phyloP scores from a whole-genome alignment of 2,113 vertebrate species.

The Poicephalus meyeri region DNA sequence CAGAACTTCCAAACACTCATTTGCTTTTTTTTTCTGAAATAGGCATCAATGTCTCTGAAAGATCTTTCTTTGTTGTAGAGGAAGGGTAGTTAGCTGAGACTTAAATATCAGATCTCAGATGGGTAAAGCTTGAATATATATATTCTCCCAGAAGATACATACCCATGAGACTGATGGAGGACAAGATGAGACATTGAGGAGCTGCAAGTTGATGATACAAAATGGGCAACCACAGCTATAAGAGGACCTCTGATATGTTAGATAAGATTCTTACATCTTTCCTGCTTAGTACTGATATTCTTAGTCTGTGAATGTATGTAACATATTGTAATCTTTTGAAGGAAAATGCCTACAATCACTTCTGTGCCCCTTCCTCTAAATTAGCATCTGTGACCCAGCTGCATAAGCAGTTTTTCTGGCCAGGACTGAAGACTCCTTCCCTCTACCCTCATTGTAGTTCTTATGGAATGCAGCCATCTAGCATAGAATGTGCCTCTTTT shows the following conservation, averaged over 20 bases:
- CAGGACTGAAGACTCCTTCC: background rate
- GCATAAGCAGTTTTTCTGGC: conserved; percentile 7
- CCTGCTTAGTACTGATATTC: background rate
- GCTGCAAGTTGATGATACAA: background rate
- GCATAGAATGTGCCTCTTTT: background rate
- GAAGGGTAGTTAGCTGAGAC: background rate
- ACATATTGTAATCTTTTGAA: background rate
- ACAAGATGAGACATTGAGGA: background rate
- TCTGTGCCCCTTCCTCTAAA: background rate
- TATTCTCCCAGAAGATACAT: background rate
- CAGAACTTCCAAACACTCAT: background rate
- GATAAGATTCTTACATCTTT: background rate
- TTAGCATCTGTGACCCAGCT: conserved; percentile 48
- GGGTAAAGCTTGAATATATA: background rate
- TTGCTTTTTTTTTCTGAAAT: background rate
- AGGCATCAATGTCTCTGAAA: background rate
- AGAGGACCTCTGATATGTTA: background rate
- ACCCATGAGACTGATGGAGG: background rate
- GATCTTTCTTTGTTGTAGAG: background rate
- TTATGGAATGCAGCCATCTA: conserved; percentile 21
- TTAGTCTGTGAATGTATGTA: background rate
- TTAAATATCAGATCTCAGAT: background rate
- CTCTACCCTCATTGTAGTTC: background rate
- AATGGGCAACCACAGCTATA: background rate
- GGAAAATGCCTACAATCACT: background rate